These are phyloP conservation scores for Troglohyphantes excavatus DNA, from an alignment of 2,888 invertebrate genomes.

Conservation along the genomic window DNA sequence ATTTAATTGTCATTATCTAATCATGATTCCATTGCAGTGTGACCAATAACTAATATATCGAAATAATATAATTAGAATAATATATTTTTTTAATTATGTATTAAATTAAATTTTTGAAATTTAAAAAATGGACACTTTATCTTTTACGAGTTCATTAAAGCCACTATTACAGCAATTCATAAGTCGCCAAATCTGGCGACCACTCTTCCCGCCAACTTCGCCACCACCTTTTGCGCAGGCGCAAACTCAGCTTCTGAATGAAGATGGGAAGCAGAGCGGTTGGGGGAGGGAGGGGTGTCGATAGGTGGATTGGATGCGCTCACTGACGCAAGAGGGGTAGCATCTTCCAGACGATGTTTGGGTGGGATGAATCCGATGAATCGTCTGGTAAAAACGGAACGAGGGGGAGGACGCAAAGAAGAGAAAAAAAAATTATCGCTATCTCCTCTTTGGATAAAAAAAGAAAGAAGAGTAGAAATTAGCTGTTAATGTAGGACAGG, in stretches of 20 bases:
- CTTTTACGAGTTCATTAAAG: no score
- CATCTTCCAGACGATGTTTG: neutral
- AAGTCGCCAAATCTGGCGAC: conserved; percentile 2
- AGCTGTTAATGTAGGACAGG: conserved; percentile 48
- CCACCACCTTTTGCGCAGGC: conserved; percentile 12
- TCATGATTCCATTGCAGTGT: no score
- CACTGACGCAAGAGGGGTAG: conserved; percentile 52
- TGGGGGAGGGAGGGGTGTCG: conserved; percentile 25
- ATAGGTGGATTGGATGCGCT: conserved; percentile 67
- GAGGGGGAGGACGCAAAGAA: neutral
- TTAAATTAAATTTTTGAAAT: no score
- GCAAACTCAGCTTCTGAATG: conserved; percentile 36
- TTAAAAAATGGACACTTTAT: no score
- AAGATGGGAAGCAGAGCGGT: no score
- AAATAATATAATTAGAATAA: no score
- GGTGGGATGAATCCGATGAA: conserved; percentile 17
- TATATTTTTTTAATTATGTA: no score
- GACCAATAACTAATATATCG: no score
- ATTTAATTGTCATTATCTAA: no score
- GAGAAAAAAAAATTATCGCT: no score
- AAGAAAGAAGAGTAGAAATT: conserved; percentile 13
- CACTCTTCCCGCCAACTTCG: neutral
- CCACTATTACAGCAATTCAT: no score
- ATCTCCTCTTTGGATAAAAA: neutral
- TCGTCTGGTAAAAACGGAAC: conserved; percentile 1